Evolutionary conservation across 2,797 vertebrate species (phyloP).

Genomic region (Hephaestus fuliginosus): DNA sequence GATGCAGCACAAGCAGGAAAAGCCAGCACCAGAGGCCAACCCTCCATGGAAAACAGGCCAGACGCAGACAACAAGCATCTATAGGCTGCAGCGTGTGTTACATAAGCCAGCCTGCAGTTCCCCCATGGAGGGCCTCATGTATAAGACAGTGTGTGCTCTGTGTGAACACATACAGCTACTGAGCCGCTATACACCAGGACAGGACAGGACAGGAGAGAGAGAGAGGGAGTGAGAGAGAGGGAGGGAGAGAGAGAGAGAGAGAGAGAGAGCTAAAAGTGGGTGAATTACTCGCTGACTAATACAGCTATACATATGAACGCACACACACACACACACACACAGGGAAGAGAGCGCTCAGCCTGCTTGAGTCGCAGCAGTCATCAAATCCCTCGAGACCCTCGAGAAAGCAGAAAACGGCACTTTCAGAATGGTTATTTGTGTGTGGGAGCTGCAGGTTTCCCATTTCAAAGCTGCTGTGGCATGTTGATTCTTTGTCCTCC

Average conservation of each 20-base stretch:
- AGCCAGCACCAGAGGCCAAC: conserved; percentile 18
- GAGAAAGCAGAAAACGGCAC: conserved; percentile 20
- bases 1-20: conserved; percentile 6
- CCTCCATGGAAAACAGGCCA: conserved; percentile 27
- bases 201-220: conserved; percentile 31
- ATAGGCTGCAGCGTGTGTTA: conserved; percentile 61
- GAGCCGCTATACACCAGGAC: conserved; percentile 33
- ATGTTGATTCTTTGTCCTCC: conserved; percentile 44
- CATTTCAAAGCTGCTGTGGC: conserved; percentile 41
- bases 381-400: conserved; percentile 6
- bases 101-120: conserved; percentile 56
- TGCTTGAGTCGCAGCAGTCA: conserved; percentile 9
- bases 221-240: conserved; percentile 41
- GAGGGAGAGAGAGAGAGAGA: conserved; percentile 41
- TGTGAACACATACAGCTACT: conserved; percentile 55
- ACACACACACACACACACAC: neutral
- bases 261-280: conserved; percentile 35
- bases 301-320: conserved; percentile 27
- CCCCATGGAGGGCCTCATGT: conserved; percentile 64
- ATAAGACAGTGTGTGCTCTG: conserved; percentile 64
- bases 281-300: conserved; percentile 46
- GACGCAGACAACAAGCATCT: conserved; percentile 55
- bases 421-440: conserved; percentile 16
- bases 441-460: conserved; percentile 14
- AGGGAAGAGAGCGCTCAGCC: neutral